Base-by-base conservation (phyloP, 2,797 vertebrate genomes). In the Pelochelys cantorii region DNA sequence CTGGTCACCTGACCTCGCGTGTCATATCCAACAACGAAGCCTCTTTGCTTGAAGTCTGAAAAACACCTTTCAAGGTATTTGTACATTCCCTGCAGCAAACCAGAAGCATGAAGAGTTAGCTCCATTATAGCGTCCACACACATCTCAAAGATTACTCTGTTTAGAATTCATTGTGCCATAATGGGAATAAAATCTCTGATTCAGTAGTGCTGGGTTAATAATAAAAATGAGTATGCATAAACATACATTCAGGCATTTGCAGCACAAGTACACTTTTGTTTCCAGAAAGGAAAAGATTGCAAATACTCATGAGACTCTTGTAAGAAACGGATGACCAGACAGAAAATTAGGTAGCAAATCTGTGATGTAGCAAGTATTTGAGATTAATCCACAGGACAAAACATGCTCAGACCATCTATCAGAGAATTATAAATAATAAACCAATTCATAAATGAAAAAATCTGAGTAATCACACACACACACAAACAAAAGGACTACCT, bases 21-120 rank as follows among this genome's bases (percentile, higher is more conserved):
- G 97, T 99, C 99, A 87, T 98, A 99, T 4, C 99, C 99, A 56
- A 99, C 97, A 29, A 99, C 99, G 94, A 99, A 97, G 7, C 99
- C 99, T 93, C 98, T 98, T 95, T 98, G 98, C 95, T 97, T 96
- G 82, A 99, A 94, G 97, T 99, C 99, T 81, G 98, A 97, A 77
- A 99, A 98, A 91, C 88, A 98, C 96, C 97, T 98, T 96, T 98
- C 97, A 71, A 99, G 98, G 95, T 99, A 99, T 20, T 98, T 98
- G 93, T 98, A 98, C 90, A 99, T 97, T 10, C 99, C 99, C 99
- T 99, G 97, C 31, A 95, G 88, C 82, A 90, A 88, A 88, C 27
- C 79, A 87, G 90, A 18, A 29, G 88, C 5, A 60, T 81, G 34
- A 53, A 83, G 9, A 89, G 94, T 97, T 85, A 96, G 87, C 42